phyloP scores from a whole-genome alignment of 2,888 invertebrate genomes.

The Spodoptera exigua region DNA sequence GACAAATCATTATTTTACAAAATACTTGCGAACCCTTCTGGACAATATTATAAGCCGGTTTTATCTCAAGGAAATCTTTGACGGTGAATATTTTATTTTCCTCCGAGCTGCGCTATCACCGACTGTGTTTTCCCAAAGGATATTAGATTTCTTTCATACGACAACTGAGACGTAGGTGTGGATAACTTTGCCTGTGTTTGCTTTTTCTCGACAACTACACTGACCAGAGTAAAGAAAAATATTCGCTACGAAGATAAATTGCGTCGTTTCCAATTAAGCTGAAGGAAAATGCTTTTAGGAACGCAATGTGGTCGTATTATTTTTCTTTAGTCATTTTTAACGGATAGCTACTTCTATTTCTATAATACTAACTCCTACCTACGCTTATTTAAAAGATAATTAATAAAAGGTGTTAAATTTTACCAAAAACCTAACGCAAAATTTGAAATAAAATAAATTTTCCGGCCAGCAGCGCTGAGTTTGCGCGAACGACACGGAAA shows the following conservation, averaged over 20 bases:
- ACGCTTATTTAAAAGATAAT: not conserved
- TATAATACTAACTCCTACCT: not conserved
- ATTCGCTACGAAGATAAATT: slow-evolving; percentile 59
- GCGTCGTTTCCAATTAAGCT: slow-evolving; percentile 60
- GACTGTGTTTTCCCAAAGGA: slow-evolving; percentile 74
- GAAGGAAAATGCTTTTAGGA: slow-evolving; percentile 57
- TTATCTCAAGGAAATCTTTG: slow-evolving; percentile 66
- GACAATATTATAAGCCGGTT: slow-evolving; percentile 59
- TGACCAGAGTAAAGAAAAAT: slow-evolving; percentile 46
- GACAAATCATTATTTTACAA: slow-evolving; percentile 36
- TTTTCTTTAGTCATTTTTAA: slow-evolving; percentile 41
- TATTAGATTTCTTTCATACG: slow-evolving; percentile 75
- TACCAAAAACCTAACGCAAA: slow-evolving; percentile 4
- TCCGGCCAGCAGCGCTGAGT: slow-evolving; percentile 13
- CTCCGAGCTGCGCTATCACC: slow-evolving; percentile 70
- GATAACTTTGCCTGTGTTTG: slow-evolving; percentile 68
- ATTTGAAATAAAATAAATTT: slow-evolving; percentile 37
- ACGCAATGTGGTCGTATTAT: slow-evolving; percentile 39
- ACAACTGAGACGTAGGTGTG: slow-evolving; percentile 60
- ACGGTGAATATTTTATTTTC: slow-evolving; percentile 78
- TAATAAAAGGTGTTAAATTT: not conserved
- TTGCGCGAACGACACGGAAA: slow-evolving; percentile 33
- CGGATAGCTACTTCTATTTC: slow-evolving; percentile 4
- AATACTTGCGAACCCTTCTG: slow-evolving; percentile 30
- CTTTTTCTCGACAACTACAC: slow-evolving; percentile 51